Conservation (phyloP, 2,797 vertebrate genomes). For the Fistularia commersonii region DNA sequence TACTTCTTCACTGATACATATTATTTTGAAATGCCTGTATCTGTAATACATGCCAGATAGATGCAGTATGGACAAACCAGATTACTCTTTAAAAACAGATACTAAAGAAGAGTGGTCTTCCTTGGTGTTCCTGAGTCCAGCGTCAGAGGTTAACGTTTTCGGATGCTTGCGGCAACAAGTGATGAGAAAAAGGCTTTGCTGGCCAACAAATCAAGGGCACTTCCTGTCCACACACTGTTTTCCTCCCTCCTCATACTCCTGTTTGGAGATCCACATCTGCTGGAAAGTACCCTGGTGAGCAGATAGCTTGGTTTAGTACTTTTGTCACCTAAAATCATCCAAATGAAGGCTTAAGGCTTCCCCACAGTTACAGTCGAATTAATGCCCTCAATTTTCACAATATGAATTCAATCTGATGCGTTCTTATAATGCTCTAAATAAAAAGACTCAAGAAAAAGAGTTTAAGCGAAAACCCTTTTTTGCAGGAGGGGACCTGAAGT, state of each 20-base stretch:
- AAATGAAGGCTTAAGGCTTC: too few species aligned
- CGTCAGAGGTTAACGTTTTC: constrained; percentile 50
- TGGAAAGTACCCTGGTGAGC: constrained; percentile 91
- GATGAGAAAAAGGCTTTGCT: neutral
- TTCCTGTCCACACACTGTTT: constrained; percentile 99
- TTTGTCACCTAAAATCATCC: neutral
- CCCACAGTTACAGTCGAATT: too few species aligned
- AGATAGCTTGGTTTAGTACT: neutral
- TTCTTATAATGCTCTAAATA: too few species aligned
- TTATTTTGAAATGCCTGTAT: too few species aligned
- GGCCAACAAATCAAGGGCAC: constrained; percentile 82
- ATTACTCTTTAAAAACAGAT: constrained; percentile 32
- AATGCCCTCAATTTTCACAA: too few species aligned
- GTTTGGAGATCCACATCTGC: constrained; percentile 99
- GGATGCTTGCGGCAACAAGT: constrained; percentile 30
- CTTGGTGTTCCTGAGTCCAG: constrained; percentile 86
- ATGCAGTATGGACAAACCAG: constrained; percentile 9
- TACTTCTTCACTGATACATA: constrained; percentile 3
- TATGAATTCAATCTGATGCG: too few species aligned
- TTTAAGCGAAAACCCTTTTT: too few species aligned
- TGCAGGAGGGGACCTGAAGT: too few species aligned
- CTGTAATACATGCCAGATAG: too few species aligned
- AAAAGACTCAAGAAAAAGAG: too few species aligned
- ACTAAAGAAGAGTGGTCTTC: constrained; percentile 50
- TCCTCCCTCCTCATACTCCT: constrained; percentile 98